Conservation (phyloP, 2,888 invertebrate species). For the Adineta ricciae region DNA sequence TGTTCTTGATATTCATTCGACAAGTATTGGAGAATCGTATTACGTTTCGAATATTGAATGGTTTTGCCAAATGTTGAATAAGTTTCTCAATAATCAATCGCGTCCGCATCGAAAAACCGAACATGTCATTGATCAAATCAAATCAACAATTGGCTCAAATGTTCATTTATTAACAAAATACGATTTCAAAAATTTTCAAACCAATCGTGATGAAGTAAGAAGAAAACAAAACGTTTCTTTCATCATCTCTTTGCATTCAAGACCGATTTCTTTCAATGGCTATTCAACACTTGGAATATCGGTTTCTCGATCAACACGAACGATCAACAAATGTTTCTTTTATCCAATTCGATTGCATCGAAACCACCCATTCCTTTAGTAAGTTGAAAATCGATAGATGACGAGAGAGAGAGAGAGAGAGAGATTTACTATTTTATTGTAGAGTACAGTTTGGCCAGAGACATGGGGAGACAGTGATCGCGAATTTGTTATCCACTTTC, state of each 20-base stretch:
- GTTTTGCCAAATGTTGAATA: not conserved
- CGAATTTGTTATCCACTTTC: not conserved
- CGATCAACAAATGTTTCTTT: not conserved
- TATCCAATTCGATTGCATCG: not conserved
- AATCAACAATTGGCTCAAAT: not conserved
- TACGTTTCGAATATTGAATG: not conserved
- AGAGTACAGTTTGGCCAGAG: not conserved
- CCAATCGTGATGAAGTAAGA: not conserved
- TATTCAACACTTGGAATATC: not conserved
- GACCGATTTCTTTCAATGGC: not conserved
- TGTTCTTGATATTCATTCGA: not conserved
- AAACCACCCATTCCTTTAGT: not conserved
- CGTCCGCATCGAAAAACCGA: not conserved
- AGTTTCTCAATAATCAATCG: not conserved
- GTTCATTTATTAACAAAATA: not conserved
- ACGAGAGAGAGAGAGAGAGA: no score
- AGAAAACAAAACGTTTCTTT: not conserved
- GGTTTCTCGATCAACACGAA: not conserved
- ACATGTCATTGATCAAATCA: not conserved
- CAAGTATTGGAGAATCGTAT: not conserved
- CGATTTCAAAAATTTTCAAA: not conserved
- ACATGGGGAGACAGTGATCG: not conserved
- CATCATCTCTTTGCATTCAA: not conserved
- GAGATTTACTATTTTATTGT: not conserved
- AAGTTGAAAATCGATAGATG: no score